phyloP scores from a whole-genome alignment of 2,797 vertebrate species.

The Alcedo quadribrachys region DNA sequence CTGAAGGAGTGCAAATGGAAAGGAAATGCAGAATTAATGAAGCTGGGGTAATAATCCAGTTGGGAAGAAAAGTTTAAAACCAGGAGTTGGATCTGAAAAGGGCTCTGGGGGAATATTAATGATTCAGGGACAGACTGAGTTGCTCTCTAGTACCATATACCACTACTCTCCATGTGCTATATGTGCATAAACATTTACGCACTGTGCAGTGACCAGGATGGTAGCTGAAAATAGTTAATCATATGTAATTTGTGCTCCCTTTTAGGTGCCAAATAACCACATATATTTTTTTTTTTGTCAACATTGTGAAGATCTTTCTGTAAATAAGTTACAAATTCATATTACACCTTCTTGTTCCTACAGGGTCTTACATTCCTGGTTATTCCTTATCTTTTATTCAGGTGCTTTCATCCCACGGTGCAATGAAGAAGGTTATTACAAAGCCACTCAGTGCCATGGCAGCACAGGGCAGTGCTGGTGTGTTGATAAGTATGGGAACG shows the following conservation, averaged over 20 bases:
- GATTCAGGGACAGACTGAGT: background rate
- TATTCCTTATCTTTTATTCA: slow-evolving; percentile 53
- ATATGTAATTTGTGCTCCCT: background rate
- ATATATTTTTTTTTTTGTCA: background rate
- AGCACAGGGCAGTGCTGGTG: slow-evolving; percentile 97
- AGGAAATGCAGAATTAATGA: slow-evolving; percentile 51
- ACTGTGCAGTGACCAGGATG: background rate
- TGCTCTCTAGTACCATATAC: background rate
- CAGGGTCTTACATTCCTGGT: background rate
- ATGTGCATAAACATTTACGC: background rate
- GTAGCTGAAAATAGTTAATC: background rate
- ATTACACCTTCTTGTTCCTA: background rate
- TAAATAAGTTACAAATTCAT: background rate
- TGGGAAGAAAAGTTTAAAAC: slow-evolving; percentile 30
- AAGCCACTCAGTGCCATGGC: slow-evolving; percentile 92
- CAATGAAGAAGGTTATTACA: slow-evolving; percentile 95
- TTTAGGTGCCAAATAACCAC: background rate
- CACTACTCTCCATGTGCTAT: background rate
- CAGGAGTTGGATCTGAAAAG: background rate
- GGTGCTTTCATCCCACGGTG: slow-evolving; percentile 91
- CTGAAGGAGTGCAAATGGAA: slow-evolving; percentile 26
- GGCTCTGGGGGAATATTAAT: background rate
- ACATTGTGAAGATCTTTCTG: background rate
- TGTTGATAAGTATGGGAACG: slow-evolving; percentile 96
- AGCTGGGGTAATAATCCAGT: slow-evolving; percentile 26